phyloP scores from a whole-genome alignment of 2,113 vertebrate species.

The Jaculus jaculus region DNA sequence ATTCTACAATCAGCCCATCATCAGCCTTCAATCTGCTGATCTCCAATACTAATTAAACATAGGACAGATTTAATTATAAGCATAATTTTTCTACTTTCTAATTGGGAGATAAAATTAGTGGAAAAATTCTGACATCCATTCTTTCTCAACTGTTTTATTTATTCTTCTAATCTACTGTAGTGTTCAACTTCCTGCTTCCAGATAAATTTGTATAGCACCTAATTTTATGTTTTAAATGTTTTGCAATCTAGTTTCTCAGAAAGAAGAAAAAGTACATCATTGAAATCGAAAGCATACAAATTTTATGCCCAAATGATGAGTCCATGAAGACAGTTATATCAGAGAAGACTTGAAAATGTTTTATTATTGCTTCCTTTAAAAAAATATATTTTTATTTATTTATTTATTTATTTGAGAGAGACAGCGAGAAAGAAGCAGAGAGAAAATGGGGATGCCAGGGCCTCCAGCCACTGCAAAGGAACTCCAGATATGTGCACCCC shows the following conservation, averaged over 20 bases:
- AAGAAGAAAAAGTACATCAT: background rate
- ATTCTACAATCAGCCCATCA: background rate
- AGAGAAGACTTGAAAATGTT: background rate
- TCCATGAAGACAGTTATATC: background rate
- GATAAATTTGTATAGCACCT: background rate
- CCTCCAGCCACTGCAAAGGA: too few species aligned
- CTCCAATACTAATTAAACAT: background rate
- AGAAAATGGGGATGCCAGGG: too few species aligned
- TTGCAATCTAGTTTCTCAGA: background rate
- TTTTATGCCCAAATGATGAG: background rate
- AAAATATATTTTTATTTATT: too few species aligned
- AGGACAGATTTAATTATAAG: background rate
- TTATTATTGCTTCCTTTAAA: background rate
- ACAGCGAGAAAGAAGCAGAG: too few species aligned
- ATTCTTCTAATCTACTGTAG: background rate
- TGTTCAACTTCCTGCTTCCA: background rate
- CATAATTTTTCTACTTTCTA: background rate
- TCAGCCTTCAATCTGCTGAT: background rate
- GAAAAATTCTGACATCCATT: background rate
- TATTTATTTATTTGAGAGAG: too few species aligned
- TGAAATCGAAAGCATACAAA: background rate
- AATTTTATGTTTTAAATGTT: background rate
- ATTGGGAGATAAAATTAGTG: background rate
- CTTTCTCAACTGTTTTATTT: background rate
- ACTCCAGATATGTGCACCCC: too few species aligned